These are phyloP conservation scores for Mormyrops boulengeri DNA, from an alignment of 2,797 vertebrate species.

Conservation along the genomic window DNA sequence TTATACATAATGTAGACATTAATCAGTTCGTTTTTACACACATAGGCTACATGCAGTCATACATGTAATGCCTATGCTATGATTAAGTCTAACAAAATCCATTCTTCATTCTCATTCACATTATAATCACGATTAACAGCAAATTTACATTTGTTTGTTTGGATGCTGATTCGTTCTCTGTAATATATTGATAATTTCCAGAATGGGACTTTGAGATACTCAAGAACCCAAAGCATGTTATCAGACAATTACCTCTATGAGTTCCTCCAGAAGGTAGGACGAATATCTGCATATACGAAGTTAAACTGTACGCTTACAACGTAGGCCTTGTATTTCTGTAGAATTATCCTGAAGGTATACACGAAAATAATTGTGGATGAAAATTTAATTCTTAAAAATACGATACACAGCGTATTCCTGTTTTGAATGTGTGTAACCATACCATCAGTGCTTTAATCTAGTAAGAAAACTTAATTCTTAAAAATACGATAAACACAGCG, in stretches of 20 bases:
- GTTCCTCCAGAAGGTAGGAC: constrained; percentile 45
- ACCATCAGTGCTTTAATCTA: background rate
- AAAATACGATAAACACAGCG: background rate
- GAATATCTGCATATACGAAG: background rate
- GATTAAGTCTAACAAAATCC: background rate
- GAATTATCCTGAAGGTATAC: background rate
- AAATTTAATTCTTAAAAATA: background rate
- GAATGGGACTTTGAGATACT: constrained; percentile 24
- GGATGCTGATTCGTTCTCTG: background rate
- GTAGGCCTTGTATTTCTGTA: background rate
- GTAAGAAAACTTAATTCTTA: background rate
- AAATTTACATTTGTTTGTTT: background rate
- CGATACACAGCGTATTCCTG: background rate
- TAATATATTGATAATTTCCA: constrained; percentile 25
- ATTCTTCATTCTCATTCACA: background rate
- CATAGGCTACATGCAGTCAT: background rate
- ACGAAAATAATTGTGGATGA: background rate
- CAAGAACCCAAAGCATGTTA: background rate
- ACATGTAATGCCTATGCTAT: background rate
- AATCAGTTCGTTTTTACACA: background rate
- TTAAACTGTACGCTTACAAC: background rate
- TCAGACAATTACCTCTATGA: constrained; percentile 21
- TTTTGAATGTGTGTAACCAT: background rate
- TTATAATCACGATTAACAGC: background rate
- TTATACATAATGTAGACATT: background rate